Percentiles rank a stretch among this genome's conserved stretches.
Conservation (phyloP, 2,797 vertebrate genomes). For the Phylloscopus collybita region DNA sequence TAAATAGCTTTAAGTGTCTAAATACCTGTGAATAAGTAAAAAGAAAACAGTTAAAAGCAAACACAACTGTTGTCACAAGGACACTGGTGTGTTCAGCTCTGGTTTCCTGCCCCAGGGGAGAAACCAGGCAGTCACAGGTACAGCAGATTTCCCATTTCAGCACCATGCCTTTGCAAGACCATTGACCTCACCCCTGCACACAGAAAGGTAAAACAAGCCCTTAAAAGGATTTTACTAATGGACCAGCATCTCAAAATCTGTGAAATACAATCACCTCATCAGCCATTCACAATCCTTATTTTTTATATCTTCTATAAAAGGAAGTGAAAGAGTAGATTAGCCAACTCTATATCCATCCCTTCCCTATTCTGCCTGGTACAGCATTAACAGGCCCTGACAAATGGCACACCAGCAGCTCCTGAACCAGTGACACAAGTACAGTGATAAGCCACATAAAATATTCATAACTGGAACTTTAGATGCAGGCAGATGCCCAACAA, state of each 20-base stretch:
- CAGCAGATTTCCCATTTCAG: background rate
- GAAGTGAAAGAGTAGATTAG: constrained; percentile 64
- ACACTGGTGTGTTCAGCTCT: background rate
- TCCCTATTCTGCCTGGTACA: constrained; percentile 24
- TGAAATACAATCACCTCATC: constrained; percentile 75
- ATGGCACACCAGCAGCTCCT: constrained; percentile 11
- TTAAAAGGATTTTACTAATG: constrained; percentile 68
- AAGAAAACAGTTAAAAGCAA: background rate
- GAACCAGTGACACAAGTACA: constrained; percentile 35
- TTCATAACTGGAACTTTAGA: constrained; percentile 67
- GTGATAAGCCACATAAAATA: constrained; percentile 73
- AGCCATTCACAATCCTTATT: constrained; percentile 73
- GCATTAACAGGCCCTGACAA: constrained; percentile 63
- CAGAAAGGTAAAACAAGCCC: constrained; percentile 23
- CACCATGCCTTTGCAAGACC: background rate
- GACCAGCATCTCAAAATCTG: constrained; percentile 66
- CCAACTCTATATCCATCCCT: constrained; percentile 41
- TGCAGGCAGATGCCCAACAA: constrained; percentile 71
- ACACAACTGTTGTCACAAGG: background rate
- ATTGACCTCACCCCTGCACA: background rate
- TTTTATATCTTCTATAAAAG: constrained; percentile 61
- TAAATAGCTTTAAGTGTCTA: background rate
- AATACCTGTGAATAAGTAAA: background rate
- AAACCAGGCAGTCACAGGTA: background rate
- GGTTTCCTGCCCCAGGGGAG: background rate